Evolutionary conservation across 2,797 vertebrate genomes (phyloP).

Genomic region (Rhabdomys pumilio): DNA sequence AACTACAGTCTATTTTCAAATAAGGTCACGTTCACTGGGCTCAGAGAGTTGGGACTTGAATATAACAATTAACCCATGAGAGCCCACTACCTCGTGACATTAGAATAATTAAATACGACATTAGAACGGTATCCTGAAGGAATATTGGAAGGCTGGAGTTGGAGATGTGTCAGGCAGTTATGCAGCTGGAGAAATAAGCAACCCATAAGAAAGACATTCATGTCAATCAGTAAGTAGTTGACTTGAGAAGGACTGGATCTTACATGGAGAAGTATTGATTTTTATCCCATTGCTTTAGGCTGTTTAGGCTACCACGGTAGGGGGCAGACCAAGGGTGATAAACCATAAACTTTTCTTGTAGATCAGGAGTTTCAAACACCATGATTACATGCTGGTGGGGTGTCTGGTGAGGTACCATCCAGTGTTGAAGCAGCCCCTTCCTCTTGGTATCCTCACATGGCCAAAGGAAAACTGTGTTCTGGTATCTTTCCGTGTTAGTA

Average conservation of each 20-base stretch:
- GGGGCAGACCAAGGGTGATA: neutral
- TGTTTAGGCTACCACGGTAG: neutral
- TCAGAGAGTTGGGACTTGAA: neutral
- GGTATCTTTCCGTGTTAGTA: neutral
- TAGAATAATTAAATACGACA: no score
- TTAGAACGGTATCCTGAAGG: neutral
- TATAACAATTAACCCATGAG: neutral
- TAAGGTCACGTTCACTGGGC: neutral
- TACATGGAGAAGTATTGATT: neutral
- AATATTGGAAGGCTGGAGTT: neutral
- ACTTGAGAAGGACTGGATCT: neutral
- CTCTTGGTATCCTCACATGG: neutral
- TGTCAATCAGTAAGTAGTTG: neutral
- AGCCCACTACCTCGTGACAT: neutral
- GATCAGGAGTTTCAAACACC: neutral
- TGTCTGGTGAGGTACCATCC: neutral
- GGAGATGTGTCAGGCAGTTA: neutral
- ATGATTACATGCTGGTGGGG: neutral
- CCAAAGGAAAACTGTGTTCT: neutral
- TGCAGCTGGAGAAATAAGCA: neutral
- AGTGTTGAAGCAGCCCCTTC: neutral
- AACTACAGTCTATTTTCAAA: neutral
- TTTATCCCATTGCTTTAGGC: constrained; percentile 18
- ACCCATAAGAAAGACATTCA: neutral
- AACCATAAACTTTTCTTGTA: neutral